Evolutionary conservation across 2,888 invertebrate genomes (phyloP).

Genomic region (Plagiodera versicolora): DNA sequence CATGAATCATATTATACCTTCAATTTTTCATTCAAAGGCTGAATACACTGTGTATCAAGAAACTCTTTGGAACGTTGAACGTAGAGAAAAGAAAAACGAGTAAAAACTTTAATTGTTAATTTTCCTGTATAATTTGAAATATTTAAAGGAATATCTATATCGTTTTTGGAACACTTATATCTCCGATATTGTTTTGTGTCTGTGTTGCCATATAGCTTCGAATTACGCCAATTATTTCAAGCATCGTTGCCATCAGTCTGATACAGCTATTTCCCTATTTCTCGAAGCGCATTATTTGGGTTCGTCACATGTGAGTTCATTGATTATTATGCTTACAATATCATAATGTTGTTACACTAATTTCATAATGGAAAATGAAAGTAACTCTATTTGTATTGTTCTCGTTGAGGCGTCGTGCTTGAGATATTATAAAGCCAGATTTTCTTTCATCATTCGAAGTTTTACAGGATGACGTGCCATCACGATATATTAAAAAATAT

Average conservation of each 20-base stretch:
- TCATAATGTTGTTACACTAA: slow-evolving; percentile 1
- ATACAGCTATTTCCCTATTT: neutral
- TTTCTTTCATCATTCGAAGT: neutral
- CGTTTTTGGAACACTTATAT: no score
- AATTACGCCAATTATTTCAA: neutral
- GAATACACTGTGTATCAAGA: no score
- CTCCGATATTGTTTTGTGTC: no score
- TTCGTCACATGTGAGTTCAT: slow-evolving; percentile 1
- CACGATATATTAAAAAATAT: neutral
- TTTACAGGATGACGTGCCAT: neutral
- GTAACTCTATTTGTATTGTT: neutral
- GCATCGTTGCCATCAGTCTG: neutral
- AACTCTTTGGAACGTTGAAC: no score
- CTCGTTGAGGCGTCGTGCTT: neutral
- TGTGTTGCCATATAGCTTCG: no score
- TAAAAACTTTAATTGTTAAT: no score
- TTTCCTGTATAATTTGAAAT: no score
- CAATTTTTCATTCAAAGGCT: neutral
- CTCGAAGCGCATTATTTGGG: neutral
- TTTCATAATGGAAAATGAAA: neutral
- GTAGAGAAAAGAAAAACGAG: no score
- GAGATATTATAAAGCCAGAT: neutral
- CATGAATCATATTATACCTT: neutral
- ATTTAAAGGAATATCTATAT: no score
- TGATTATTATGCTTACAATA: slow-evolving; percentile 1